Base-by-base conservation (phyloP, 2,888 invertebrate species). In the Corythucha ciliata region DNA sequence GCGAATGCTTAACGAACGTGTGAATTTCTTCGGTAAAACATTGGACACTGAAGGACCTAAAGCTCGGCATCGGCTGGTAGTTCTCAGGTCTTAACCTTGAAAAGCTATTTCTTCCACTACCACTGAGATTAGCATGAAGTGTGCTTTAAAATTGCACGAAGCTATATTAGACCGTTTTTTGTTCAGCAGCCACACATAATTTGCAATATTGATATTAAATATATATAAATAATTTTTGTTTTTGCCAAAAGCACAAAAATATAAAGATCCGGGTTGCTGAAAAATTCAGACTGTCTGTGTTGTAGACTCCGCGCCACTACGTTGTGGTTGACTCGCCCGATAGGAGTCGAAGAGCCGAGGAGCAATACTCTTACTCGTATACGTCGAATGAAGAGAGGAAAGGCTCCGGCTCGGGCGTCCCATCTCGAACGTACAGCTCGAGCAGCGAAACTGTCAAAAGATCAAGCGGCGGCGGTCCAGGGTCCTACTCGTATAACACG, bases 331-430 rank as follows among this genome's bases (percentile, higher is more conserved):
- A 86, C 68, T 77, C 81, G 63, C 79, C 80, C 57, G 75, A 80
- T 65, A 71, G 74, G 66, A 75, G 76, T 63, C 74, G 78, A 53
- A 76, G 78, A 68, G 80, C 81, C 63, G 83, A 86, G 69, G 77
- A 84, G 74, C 83, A 85, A 74, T 88, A 87, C 76, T 84, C 84
- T 63, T 87, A 86, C 75, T 80, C 84, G 61, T 86, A 86, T 75
- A 72, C 76, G 69, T 79, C 81, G 69, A 68, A 68, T 61, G 73
- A 75, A 62, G 73, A 76, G 16, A 62, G 68, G 55, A 69, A 67
- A 61, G 72, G 73, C 56, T 52, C 59, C 40, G 71, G 68, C 61
- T 74, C 77, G 61, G 69, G 73, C 65, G 55, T 77, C 74, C 66
- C 69, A 50, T 63, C 69, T 62, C 72, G 78, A 60, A 83, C 84